Evolutionary conservation across 2,888 invertebrate species (phyloP).

Genomic region (Agriopis marginaria): DNA sequence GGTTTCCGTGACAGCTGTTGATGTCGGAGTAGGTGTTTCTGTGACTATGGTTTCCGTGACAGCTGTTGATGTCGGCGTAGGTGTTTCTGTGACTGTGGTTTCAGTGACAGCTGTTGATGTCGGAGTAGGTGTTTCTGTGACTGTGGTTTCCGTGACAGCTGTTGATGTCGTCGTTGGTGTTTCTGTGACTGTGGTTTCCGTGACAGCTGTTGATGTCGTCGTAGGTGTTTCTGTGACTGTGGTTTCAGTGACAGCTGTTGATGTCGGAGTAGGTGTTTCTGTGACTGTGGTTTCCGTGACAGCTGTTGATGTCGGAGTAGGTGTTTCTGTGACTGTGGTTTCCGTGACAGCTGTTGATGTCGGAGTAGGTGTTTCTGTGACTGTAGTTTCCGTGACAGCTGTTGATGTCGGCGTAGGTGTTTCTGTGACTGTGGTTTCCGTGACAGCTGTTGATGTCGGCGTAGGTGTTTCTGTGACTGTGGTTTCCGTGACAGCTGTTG

Average conservation of each 20-base stretch:
- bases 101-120: background rate
- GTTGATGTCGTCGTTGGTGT: background rate
- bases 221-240: constrained; percentile 10
- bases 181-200: background rate
- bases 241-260: background rate
- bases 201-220: constrained; percentile 5
- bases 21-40: background rate
- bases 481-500: background rate
- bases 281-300: background rate
- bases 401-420: background rate
- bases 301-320: background rate
- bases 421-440: background rate
- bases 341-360: background rate
- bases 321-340: background rate
- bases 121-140: background rate
- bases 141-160: background rate
- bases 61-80: background rate
- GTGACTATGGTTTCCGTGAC: background rate
- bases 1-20: no score
- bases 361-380: background rate
- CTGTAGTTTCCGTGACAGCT: no score
- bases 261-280: background rate
- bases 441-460: background rate
- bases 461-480: background rate
- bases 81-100: background rate